Percentiles rank a stretch among this genome's conserved stretches.
Conservation (phyloP, 2,888 invertebrate genomes). For the Azorinus chamasolen region DNA sequence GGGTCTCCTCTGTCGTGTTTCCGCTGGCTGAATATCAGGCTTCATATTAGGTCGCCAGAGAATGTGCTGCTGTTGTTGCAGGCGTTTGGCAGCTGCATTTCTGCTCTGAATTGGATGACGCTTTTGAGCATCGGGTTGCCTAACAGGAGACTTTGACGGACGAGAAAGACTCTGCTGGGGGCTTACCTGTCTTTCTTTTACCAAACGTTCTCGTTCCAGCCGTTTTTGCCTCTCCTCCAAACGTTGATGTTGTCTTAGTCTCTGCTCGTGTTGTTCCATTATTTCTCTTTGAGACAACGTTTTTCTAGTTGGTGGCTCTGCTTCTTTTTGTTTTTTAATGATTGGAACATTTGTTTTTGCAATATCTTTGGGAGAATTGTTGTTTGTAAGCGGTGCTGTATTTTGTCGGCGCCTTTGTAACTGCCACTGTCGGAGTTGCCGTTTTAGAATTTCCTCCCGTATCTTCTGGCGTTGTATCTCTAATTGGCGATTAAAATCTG, state of each 20-base stretch:
- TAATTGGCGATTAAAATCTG: no score
- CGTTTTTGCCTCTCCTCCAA: slow-evolving; percentile 22
- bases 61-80: neutral
- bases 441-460: neutral
- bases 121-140: neutral
- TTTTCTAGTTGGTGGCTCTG: neutral
- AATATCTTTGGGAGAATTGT: neutral
- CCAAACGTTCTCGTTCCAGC: slow-evolving; percentile 19
- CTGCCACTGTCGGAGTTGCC: slow-evolving; percentile 3
- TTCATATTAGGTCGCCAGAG: neutral
- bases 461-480: slow-evolving; percentile 2
- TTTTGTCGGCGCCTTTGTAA: no score
- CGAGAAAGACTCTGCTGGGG: neutral
- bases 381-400: neutral
- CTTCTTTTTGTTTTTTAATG: neutral
- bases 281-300: slow-evolving; percentile 12
- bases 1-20: slow-evolving; percentile 16
- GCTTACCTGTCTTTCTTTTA: neutral
- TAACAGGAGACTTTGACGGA: neutral
- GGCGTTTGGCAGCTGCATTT: neutral
- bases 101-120: neutral
- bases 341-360: neutral
- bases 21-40: neutral
- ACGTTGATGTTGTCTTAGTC: slow-evolving; percentile 18
- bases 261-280: slow-evolving; percentile 37